phyloP scores from a whole-genome alignment of 2,888 invertebrate species.

The Invenusta paracnida region DNA sequence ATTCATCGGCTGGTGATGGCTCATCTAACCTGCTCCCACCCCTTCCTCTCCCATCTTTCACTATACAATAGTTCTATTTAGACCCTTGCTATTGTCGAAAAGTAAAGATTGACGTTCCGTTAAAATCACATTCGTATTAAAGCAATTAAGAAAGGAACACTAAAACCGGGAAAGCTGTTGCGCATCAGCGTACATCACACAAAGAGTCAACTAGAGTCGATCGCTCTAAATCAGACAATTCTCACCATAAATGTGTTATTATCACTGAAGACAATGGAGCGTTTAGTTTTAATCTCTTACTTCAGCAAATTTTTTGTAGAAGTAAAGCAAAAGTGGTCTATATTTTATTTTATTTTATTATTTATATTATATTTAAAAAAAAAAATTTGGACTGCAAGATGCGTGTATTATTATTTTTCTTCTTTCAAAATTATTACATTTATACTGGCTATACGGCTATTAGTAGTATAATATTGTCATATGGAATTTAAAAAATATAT shows the following conservation, averaged over 20 bases:
- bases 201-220: too few relatives aligned
- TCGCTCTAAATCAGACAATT: neutral
- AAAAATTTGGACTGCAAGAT: too few relatives aligned
- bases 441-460: too few relatives aligned
- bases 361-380: too few relatives aligned
- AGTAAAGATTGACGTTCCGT: neutral
- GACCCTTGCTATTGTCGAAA: neutral
- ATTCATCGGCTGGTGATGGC: neutral
- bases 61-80: neutral
- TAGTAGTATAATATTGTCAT: too few relatives aligned
- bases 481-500: too few relatives aligned
- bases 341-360: neutral
- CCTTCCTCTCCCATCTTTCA: too few relatives aligned
- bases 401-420: too few relatives aligned
- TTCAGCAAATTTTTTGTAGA: too few relatives aligned
- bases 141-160: neutral
- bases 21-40: too few relatives aligned
- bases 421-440: too few relatives aligned
- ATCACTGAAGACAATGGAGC: neutral
- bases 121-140: neutral
- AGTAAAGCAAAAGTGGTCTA: too few relatives aligned
- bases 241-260: neutral
- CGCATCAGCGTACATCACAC: neutral
- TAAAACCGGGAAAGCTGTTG: neutral
- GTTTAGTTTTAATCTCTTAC: neutral